A percentile compares a stretch with the other conserved stretches of the same genome.
These are phyloP conservation scores for Hydraecia micacea DNA, from an alignment of 2,888 invertebrate species.

Conservation along the genomic window DNA sequence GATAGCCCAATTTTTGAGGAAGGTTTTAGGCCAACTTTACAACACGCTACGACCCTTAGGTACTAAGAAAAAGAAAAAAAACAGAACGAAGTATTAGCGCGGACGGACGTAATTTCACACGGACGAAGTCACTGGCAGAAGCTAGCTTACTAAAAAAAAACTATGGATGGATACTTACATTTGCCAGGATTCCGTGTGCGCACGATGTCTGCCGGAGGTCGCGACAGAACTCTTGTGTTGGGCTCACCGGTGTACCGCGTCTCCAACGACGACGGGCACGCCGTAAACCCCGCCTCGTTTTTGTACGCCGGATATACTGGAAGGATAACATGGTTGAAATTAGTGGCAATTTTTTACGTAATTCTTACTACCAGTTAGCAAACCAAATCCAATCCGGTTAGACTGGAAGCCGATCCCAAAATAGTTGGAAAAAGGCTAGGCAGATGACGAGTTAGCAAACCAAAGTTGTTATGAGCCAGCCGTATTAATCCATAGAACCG, in stretches of 20 bases:
- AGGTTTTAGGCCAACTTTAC: too few species aligned
- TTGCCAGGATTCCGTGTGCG: constrained; percentile 91
- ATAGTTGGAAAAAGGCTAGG: too few species aligned
- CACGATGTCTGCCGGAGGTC: constrained; percentile 93
- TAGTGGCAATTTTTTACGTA: neutral
- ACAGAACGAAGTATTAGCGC: too few species aligned
- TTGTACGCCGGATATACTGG: constrained; percentile 88
- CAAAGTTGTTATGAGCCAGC: neutral
- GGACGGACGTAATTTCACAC: too few species aligned
- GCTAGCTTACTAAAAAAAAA: too few species aligned
- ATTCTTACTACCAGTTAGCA: neutral
- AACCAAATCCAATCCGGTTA: too few species aligned
- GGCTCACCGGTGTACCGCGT: constrained; percentile 95
- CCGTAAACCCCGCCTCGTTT: constrained; percentile 87
- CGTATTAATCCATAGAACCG: neutral
- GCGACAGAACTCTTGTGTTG: constrained; percentile 91
- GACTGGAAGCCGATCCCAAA: too few species aligned
- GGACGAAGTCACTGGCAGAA: too few species aligned
- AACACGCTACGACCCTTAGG: too few species aligned
- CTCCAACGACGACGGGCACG: constrained; percentile 85
- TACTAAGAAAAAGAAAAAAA: too few species aligned
- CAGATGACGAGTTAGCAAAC: neutral
- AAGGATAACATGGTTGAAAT: constrained; percentile 60
- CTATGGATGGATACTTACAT: constrained; percentile 70
- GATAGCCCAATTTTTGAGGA: too few species aligned